Evolutionary conservation across 2,888 invertebrate species (phyloP).

Genomic region (Sinotaia quadrata): DNA sequence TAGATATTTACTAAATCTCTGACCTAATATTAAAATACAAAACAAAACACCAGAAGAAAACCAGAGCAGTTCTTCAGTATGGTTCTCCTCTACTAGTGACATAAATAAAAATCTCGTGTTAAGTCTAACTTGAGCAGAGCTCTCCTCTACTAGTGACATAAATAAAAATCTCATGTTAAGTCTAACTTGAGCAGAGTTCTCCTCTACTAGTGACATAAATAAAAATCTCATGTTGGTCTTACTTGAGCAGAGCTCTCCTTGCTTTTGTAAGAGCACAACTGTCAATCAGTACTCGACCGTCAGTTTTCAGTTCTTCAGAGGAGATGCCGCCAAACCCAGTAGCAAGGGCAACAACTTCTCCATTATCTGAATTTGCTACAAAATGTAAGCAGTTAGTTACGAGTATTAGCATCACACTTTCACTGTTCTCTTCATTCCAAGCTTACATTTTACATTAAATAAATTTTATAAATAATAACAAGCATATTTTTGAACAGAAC

Average conservation of each 20-base stretch:
- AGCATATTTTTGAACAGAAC: no score
- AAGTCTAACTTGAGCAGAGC: background rate
- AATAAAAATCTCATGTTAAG: no score
- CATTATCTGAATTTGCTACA: slow-evolving; percentile 53
- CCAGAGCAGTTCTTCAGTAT: no score
- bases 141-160: background rate
- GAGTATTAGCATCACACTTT: background rate
- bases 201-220: background rate
- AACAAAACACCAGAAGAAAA: no score
- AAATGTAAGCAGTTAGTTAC: background rate
- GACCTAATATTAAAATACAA: no score
- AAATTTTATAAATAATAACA: no score
- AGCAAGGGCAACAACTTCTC: slow-evolving; percentile 70
- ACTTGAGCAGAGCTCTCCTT: slow-evolving; percentile 64
- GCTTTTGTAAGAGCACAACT: slow-evolving; percentile 66
- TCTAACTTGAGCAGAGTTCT: background rate
- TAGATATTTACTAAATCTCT: no score
- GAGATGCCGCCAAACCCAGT: slow-evolving; percentile 64
- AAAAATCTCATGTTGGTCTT: slow-evolving; percentile 27
- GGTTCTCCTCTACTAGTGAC: background rate
- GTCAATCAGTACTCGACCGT: slow-evolving; percentile 68
- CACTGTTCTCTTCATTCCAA: background rate
- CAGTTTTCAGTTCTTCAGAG: slow-evolving; percentile 48
- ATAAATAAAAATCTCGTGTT: no score
- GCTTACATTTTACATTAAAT: background rate